Evolutionary conservation across 2,888 invertebrate genomes (phyloP), one percentile per base, ranked within the genome.

Genomic region (Cactoblastis cactorum): DNA sequence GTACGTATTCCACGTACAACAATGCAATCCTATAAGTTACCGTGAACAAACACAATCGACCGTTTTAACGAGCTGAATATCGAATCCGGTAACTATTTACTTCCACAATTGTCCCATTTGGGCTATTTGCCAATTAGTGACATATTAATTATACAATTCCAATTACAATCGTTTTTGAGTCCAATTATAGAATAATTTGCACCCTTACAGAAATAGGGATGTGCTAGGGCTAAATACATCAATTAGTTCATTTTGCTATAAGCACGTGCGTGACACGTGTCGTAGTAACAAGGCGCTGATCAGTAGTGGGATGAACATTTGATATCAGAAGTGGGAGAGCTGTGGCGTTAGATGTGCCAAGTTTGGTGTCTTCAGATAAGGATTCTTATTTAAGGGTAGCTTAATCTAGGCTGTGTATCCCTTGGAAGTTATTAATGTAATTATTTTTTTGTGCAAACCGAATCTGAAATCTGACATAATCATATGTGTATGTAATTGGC

Each of bases 191-290:
- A 35, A 47, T 45, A 46, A 46, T 46, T 48, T 48, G 47, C 37
- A 48, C 47, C 22, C 37, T 28, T 37, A 17, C 35, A 38, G 14
- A 37, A 48, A 35, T 24, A 37, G 47, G 47, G 47, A 15, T n/a
- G 37, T n/a, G 37, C 28, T 17, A 38, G 37, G 37, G 47, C 15
- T 48, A 24, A 43, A 43, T 33, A 15, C 38, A 78, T 75, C 82
- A 85, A 83, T 85, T 85, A 83, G 80, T 62, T 66, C 67, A 67
- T 65, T 67, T 62, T 65, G 50, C 63, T 58, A 62, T 61, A 46
- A 69, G 62, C 82, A 74, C 82, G 81, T 77, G 83, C 61, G 56
- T 50, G 55, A 55, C 86, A 83, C 84, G 80, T 75, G 82, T 54
- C 74, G 54, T 53, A 55, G 61, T 83, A 82, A 84, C 75, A 72